phyloP scores from a whole-genome alignment of 2,888 invertebrate genomes.

The Rhagonycha lutea region DNA sequence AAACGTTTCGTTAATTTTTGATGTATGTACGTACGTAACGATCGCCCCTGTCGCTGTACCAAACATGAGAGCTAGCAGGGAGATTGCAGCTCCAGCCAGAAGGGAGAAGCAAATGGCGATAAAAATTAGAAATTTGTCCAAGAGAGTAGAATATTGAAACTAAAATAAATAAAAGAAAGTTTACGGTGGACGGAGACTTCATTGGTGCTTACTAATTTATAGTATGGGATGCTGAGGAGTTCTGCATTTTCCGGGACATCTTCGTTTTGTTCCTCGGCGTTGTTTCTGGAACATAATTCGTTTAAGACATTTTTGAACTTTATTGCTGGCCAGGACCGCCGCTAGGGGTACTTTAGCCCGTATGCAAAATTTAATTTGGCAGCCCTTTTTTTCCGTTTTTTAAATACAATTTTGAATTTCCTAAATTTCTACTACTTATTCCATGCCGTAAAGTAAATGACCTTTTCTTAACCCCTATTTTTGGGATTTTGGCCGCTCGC shows the following conservation, averaged over 20 bases:
- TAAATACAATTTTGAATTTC: no score
- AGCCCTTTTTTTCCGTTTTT: no score
- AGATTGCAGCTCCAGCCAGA: slow-evolving; percentile 66
- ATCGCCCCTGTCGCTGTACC: slow-evolving; percentile 67
- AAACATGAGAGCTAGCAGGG: slow-evolving; percentile 71
- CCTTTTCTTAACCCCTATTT: no score
- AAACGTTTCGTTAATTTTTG: neutral
- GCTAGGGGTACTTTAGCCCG: no score
- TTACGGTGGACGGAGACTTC: neutral
- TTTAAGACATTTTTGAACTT: no score
- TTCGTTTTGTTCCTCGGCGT: neutral
- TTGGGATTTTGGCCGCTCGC: no score
- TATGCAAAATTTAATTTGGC: no score
- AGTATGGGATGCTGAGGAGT: neutral
- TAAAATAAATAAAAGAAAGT: slow-evolving; percentile 47
- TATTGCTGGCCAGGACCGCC: no score
- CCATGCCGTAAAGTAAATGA: no score
- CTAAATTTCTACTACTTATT: no score
- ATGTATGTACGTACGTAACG: slow-evolving; percentile 47
- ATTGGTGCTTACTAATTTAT: neutral
- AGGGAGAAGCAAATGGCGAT: slow-evolving; percentile 63
- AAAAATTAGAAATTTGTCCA: slow-evolving; percentile 62
- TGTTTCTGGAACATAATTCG: neutral
- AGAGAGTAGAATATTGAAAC: slow-evolving; percentile 68
- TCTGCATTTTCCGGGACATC: neutral